phyloP scores from a whole-genome alignment of 2,113 vertebrate genomes.

The Nettapus auritus region DNA sequence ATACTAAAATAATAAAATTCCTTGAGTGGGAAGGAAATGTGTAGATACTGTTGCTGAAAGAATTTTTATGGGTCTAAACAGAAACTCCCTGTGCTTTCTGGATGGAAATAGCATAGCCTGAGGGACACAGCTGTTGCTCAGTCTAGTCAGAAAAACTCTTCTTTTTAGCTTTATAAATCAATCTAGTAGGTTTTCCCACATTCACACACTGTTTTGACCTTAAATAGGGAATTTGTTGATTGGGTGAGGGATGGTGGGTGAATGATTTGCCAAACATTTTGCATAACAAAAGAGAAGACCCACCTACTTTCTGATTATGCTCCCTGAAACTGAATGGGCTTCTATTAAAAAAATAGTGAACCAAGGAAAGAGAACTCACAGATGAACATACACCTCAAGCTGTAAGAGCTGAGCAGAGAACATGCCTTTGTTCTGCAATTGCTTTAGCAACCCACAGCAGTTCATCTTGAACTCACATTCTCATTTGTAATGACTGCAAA shows the following conservation, averaged over 20 bases:
- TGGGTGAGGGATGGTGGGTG: neutral
- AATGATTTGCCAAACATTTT: conserved; percentile 42
- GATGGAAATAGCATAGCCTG: neutral
- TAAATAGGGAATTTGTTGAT: neutral
- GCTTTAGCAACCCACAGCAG: neutral
- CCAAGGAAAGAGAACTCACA: neutral
- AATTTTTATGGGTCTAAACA: neutral
- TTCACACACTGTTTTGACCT: neutral
- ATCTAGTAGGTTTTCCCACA: neutral
- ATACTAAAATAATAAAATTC: neutral
- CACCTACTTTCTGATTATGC: neutral
- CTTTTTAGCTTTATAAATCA: conserved; percentile 18
- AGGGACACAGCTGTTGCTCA: conserved; percentile 11
- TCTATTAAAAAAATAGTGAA: conserved; percentile 7
- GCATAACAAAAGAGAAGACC: conserved; percentile 4
- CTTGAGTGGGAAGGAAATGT: neutral
- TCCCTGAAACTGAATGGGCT: conserved; percentile 36
- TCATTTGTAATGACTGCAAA: neutral
- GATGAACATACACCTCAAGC: neutral
- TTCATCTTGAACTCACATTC: neutral
- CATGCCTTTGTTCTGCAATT: neutral
- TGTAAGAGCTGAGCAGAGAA: neutral
- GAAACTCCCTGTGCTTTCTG: neutral
- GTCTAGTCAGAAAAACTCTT: neutral
- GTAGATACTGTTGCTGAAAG: neutral